Percentiles rank a stretch among this genome's conserved stretches.
phyloP scores from a whole-genome alignment of 2,888 invertebrate species.

The Aradus depressus region DNA sequence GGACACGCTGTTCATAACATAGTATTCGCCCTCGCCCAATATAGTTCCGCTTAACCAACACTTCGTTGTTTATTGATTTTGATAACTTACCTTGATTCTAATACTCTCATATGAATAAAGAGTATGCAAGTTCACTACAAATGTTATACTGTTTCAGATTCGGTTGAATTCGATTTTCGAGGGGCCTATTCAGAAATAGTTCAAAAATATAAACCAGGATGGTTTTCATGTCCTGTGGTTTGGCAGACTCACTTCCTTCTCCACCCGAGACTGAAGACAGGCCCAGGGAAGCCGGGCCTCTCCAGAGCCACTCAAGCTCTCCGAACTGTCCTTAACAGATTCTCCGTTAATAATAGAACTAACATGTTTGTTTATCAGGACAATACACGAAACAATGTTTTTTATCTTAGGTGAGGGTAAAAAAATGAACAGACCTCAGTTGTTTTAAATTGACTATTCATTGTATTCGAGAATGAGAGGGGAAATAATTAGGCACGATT shows the following conservation, averaged over 20 bases:
- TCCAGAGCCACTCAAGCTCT: slow-evolving; percentile 53
- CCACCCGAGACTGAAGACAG: slow-evolving; percentile 58
- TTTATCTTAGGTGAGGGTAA: slow-evolving; percentile 44
- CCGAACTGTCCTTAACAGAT: slow-evolving; percentile 52
- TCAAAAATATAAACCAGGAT: slow-evolving; percentile 43
- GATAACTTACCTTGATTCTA: background rate
- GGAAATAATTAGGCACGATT: too few relatives aligned
- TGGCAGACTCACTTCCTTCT: slow-evolving; percentile 57
- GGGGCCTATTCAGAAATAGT: slow-evolving; percentile 16
- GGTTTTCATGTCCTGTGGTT: slow-evolving; percentile 61
- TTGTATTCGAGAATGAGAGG: too few relatives aligned
- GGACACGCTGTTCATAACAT: too few relatives aligned
- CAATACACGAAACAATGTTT: slow-evolving; percentile 48
- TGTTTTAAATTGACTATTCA: too few relatives aligned
- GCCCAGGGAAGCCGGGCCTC: slow-evolving; percentile 47
- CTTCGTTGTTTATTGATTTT: background rate
- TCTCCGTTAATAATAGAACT: slow-evolving; percentile 57
- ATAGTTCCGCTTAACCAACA: too few relatives aligned
- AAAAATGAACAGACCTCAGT: background rate
- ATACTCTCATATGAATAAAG: background rate
- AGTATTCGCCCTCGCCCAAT: too few relatives aligned
- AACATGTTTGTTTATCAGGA: slow-evolving; percentile 70
- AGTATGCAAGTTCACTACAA: background rate
- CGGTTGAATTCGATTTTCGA: slow-evolving; percentile 17
- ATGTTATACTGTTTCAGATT: slow-evolving; percentile 10